phyloP scores from a whole-genome alignment of 2,797 vertebrate species.

The Rhinogobio ventralis region DNA sequence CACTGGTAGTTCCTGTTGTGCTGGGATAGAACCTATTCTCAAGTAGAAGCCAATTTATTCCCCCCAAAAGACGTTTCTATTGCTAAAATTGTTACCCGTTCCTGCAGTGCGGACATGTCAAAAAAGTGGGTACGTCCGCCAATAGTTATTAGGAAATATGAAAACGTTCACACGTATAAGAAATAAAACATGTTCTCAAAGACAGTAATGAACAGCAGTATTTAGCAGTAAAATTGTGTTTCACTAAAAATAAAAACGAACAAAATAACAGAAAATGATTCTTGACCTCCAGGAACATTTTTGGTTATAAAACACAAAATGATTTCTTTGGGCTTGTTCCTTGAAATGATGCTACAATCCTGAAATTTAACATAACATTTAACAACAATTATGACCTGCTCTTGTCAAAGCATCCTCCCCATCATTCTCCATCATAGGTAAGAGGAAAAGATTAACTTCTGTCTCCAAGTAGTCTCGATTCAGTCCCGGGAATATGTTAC shows the following conservation, averaged over 20 bases:
- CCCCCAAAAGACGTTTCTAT: background rate
- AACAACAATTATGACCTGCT: slow-evolving; percentile 73
- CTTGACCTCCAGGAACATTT: background rate
- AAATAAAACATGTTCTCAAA: background rate
- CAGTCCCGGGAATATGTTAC: slow-evolving; percentile 88
- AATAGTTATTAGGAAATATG: background rate
- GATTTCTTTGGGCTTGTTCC: background rate
- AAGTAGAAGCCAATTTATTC: background rate
- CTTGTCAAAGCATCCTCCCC: slow-evolving; percentile 83
- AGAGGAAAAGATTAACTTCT: slow-evolving; percentile 91
- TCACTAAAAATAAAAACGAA: background rate
- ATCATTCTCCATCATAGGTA: slow-evolving; percentile 87
- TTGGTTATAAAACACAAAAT: background rate
- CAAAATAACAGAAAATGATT: background rate
- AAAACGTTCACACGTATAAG: background rate
- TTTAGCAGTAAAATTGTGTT: background rate
- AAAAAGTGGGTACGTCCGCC: background rate
- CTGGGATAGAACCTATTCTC: background rate
- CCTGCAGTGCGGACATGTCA: background rate
- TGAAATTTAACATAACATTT: background rate
- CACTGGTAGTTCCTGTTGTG: background rate
- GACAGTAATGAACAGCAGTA: background rate
- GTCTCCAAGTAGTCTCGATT: slow-evolving; percentile 82
- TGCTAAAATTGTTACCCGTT: background rate
- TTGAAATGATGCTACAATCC: background rate